Percentiles rank a stretch among this genome's conserved stretches.
Conservation (phyloP, 2,797 vertebrate species). For the Pseudochromis fuscus region DNA sequence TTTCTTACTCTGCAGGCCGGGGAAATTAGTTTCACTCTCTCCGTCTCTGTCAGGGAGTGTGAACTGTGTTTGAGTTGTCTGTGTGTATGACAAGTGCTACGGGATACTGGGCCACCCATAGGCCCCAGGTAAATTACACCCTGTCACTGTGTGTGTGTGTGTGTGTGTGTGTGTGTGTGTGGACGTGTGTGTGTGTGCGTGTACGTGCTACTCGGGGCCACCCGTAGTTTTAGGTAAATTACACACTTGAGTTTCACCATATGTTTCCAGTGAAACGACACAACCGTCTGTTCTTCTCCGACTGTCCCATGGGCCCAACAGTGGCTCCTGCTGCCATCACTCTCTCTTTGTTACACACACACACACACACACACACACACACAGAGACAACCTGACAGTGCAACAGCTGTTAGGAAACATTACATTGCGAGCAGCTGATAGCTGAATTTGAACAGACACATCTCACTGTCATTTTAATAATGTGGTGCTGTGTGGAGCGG, state of each 20-base stretch:
- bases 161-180: slow-evolving; percentile 21
- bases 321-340: slow-evolving; percentile 80
- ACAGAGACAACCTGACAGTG: slow-evolving; percentile 52
- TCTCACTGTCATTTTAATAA: slow-evolving; percentile 62
- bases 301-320: slow-evolving; percentile 72
- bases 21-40: slow-evolving; percentile 73
- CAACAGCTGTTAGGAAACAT: slow-evolving; percentile 78
- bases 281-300: slow-evolving; percentile 76
- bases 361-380: slow-evolving; percentile 35
- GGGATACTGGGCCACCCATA: slow-evolving; percentile 81
- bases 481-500: slow-evolving; percentile 37
- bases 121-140: slow-evolving; percentile 83
- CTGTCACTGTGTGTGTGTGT: slow-evolving; percentile 61
- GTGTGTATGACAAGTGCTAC: slow-evolving; percentile 76
- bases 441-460: slow-evolving; percentile 54
- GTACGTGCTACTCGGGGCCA: slow-evolving; percentile 65
- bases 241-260: slow-evolving; percentile 86
- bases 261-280: slow-evolving; percentile 82
- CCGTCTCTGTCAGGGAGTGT: slow-evolving; percentile 55
- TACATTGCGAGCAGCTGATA: slow-evolving; percentile 78
- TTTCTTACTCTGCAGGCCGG: slow-evolving; percentile 62
- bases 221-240: slow-evolving; percentile 83
- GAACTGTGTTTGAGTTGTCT: slow-evolving; percentile 74
- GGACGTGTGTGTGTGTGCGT: slow-evolving; percentile 40
- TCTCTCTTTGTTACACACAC: slow-evolving; percentile 67